phyloP scores from a whole-genome alignment of 2,797 vertebrate species.

The Molossus molossus region DNA sequence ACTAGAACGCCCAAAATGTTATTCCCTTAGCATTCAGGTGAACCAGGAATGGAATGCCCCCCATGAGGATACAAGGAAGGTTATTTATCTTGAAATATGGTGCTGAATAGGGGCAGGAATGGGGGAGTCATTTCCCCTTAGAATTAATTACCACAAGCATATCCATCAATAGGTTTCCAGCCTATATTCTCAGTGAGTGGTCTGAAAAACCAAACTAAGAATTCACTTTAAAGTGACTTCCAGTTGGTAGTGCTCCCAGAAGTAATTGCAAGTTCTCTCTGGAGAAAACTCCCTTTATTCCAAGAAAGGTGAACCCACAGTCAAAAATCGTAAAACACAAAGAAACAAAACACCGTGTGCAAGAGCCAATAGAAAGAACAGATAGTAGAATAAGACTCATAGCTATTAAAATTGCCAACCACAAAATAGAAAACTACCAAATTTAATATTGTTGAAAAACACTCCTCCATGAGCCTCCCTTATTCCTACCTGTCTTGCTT shows the following conservation, averaged over 20 bases:
- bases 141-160: background rate
- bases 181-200: background rate
- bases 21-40: background rate
- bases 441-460: background rate
- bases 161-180: background rate
- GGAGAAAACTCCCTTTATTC: slow-evolving; percentile 27
- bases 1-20: background rate
- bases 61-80: background rate
- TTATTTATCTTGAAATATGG: background rate
- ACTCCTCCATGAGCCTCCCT: background rate
- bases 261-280: slow-evolving; percentile 46
- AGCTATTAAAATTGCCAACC: background rate
- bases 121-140: background rate
- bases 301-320: slow-evolving; percentile 34
- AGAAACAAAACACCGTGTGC: background rate
- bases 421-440: slow-evolving; percentile 31
- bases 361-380: slow-evolving; percentile 45
- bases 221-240: background rate
- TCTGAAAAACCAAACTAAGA: slow-evolving; percentile 54
- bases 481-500: background rate
- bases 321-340: slow-evolving; percentile 20
- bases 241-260: background rate
- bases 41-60: background rate
- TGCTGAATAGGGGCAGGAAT: background rate
- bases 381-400: background rate